Evolutionary conservation across 2,113 vertebrate genomes (phyloP).

Genomic region (Probosciger aterrimus): DNA sequence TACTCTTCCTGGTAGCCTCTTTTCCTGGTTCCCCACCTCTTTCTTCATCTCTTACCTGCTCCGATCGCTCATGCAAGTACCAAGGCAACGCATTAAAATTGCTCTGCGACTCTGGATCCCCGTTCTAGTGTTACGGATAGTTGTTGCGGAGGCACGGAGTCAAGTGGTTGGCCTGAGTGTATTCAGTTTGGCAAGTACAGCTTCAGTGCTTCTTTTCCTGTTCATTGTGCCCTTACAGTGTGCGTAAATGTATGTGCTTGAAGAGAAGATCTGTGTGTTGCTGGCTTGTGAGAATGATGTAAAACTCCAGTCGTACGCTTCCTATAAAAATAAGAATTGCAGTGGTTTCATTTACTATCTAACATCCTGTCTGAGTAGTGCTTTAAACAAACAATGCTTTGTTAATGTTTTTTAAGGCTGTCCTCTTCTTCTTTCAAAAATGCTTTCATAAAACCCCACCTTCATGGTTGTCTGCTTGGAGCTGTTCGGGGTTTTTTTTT

Average conservation of each 20-base stretch:
- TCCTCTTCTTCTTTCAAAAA: neutral
- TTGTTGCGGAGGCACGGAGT: conserved; percentile 81
- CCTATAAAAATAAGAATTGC: conserved; percentile 7
- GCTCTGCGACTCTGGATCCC: conserved; percentile 92
- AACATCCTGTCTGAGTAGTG: neutral
- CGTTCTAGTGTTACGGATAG: conserved; percentile 93
- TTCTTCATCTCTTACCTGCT: conserved; percentile 60
- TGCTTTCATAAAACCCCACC: neutral
- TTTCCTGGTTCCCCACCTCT: conserved; percentile 57
- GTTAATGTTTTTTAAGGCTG: neutral
- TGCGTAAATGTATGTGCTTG: conserved; percentile 13
- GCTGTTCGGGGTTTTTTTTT: neutral
- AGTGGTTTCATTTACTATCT: neutral
- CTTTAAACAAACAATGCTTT: conserved; percentile 18
- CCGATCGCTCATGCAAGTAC: conserved; percentile 82
- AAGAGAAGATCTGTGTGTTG: neutral
- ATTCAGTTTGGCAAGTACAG: conserved; percentile 84
- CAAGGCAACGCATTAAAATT: conserved; percentile 92
- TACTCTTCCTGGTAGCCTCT: conserved; percentile 56
- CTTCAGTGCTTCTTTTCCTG: conserved; percentile 51
- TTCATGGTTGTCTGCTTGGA: neutral
- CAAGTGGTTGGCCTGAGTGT: conserved; percentile 67
- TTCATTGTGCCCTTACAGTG: neutral
- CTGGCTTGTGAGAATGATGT: conserved; percentile 35
- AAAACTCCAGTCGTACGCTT: conserved; percentile 2